Percentiles rank a stretch among this genome's conserved stretches.
These are phyloP conservation scores for Drosophila paucipuncta DNA, from an alignment of 2,888 invertebrate species.

Conservation along the genomic window DNA sequence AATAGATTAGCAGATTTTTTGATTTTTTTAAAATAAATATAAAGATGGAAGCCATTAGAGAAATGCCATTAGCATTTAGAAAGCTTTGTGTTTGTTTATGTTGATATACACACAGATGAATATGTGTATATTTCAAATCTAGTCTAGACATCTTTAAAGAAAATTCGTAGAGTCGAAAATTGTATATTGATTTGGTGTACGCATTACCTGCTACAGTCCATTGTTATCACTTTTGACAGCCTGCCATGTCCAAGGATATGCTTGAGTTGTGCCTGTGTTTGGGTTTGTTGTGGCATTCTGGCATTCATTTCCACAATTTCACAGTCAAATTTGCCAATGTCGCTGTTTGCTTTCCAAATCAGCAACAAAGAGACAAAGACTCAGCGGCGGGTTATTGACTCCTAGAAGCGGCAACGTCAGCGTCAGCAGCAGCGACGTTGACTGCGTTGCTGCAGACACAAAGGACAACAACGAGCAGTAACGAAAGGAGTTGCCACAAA, in stretches of 20 bases:
- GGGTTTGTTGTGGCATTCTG: conserved; percentile 65
- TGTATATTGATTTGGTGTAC: not conserved
- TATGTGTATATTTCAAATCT: not conserved
- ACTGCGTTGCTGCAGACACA: conserved; percentile 50
- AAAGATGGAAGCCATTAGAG: not conserved
- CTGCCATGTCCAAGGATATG: conserved; percentile 63
- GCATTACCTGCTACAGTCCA: conserved; percentile 68
- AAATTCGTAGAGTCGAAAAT: not conserved
- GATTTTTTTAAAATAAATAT: not conserved
- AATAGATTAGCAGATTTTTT: not conserved
- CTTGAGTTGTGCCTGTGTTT: conserved; percentile 52
- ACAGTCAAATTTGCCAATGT: conserved; percentile 15
- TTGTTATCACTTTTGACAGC: conserved; percentile 58
- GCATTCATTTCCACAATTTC: not conserved
- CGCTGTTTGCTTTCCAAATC: conserved; percentile 7
- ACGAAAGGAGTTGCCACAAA: conserved; percentile 13
- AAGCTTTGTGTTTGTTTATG: not conserved
- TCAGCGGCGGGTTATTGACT: conserved; percentile 52
- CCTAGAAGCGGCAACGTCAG: not conserved
- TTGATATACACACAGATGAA: not conserved
- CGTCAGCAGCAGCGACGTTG: conserved; percentile 6
- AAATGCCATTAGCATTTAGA: not conserved
- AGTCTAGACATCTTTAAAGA: not conserved
- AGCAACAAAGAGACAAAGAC: conserved; percentile 44
- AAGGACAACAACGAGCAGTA: conserved; percentile 26